Evolutionary conservation across 2,113 vertebrate species (phyloP), one percentile per base, ranked within the genome.

Genomic region (Chaetorhynchus papuensis): DNA sequence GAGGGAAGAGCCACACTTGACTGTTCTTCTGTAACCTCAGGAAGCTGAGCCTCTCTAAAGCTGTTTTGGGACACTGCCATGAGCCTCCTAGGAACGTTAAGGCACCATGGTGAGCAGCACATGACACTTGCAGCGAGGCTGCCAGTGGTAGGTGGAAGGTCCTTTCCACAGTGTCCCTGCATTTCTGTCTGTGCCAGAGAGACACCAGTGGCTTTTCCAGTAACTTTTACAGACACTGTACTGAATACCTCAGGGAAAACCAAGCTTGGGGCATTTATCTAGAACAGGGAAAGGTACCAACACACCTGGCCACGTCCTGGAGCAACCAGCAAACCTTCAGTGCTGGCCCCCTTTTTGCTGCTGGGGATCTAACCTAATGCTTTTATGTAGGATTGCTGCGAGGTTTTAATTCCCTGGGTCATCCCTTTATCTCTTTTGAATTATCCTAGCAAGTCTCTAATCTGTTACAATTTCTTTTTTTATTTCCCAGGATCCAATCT

Each of bases 381-480:
- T 80, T 96, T 88, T 31, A 86, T 1, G 1, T 10, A 63, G 75
- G 82, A 83, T 53, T 93, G 57, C 53, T 76, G 37, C 11, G 41
- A 85, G 79, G 45, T 50, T 86, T 26, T 90, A 88, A 96, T 61
- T 92, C 85, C 79, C 71, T 49, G 45, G 77, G 61, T 88, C 82
- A 94, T 88, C 50, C 77, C 45, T 92, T 90, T 74, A 88, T 86
- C 83, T 92, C 90, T 88, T 93, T 35, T 86, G 71, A 95, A 66
- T 80, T 90, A 92, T 70, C 42, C 50, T 59, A 20, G 59, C 42
- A 90, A 81, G 54, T 47, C 23, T 83, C 85, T 88, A 72, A 96
- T 92, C 45, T 93, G 81, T 65, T 27, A 56, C 6, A 59, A 52
- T 83, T 87, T 52, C 7, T 82, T 59, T 61, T 74, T 76, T 72